A percentile compares a stretch with the other conserved stretches of the same genome.
Evolutionary conservation across 2,888 invertebrate species (phyloP).

Genomic region (Melinaea marsaeus): DNA sequence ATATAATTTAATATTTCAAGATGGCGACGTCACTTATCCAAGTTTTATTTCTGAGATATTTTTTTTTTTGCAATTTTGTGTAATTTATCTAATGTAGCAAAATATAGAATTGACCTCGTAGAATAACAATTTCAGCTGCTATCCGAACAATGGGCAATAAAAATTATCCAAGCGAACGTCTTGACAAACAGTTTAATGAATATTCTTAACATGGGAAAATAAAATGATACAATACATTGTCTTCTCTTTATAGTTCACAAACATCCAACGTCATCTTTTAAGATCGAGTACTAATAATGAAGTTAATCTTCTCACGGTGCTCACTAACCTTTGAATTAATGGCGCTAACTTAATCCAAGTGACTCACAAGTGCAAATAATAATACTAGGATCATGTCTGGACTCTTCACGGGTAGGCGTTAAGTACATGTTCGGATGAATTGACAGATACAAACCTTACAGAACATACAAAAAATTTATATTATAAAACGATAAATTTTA

Average conservation of each 20-base stretch:
- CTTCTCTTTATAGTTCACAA: slow-evolving; percentile 3
- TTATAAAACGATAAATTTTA: no score
- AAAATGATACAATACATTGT: slow-evolving; percentile 17
- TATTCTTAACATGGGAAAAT: slow-evolving; percentile 12
- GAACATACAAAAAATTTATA: no score
- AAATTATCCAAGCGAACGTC: slow-evolving; percentile 10
- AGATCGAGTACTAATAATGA: slow-evolving; percentile 11
- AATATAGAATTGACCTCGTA: background rate
- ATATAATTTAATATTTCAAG: background rate
- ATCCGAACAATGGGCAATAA: slow-evolving; percentile 9
- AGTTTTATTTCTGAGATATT: no score
- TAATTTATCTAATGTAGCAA: background rate
- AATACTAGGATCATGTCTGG: background rate
- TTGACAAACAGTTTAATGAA: slow-evolving; percentile 10
- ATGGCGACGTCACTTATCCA: background rate
- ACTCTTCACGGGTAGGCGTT: no score
- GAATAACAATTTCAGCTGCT: background rate
- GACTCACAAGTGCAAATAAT: background rate
- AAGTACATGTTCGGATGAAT: no score
- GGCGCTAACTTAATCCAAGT: slow-evolving; percentile 13
- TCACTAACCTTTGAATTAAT: slow-evolving; percentile 52
- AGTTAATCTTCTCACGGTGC: slow-evolving; percentile 51
- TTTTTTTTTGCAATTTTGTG: no score
- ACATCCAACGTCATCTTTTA: slow-evolving; percentile 1
- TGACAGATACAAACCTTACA: no score